These are phyloP conservation scores for Vulpes lagopus DNA, from an alignment of 2,113 vertebrate species.

Conservation along the genomic window DNA sequence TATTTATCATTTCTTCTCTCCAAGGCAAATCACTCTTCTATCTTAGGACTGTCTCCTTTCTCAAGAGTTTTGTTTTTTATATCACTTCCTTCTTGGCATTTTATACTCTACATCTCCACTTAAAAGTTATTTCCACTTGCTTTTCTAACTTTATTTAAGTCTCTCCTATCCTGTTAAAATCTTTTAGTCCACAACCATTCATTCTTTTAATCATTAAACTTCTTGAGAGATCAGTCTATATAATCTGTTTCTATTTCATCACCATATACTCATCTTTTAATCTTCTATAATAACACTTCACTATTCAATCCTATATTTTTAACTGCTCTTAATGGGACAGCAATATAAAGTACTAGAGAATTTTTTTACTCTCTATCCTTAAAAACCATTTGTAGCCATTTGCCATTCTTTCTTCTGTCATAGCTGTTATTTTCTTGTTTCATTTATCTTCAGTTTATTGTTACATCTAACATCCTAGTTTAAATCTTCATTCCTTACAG, in stretches of 20 bases:
- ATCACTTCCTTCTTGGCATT: neutral
- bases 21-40: neutral
- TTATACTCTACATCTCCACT: neutral
- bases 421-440: neutral
- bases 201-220: neutral
- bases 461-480: neutral
- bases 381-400: neutral
- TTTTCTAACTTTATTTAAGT: neutral
- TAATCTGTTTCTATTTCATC: neutral
- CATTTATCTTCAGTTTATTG: neutral
- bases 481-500: neutral
- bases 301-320: neutral
- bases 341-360: neutral
- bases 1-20: constrained; percentile 37
- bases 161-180: neutral
- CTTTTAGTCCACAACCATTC: neutral
- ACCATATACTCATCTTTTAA: neutral
- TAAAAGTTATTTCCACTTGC: neutral
- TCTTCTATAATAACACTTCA: neutral
- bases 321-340: neutral
- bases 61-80: neutral
- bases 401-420: neutral
- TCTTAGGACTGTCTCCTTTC: neutral
- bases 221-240: neutral
- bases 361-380: neutral